Percentiles rank a stretch among this genome's conserved stretches.
Evolutionary conservation across 1,140 invertebrate genomes (phyloP).

Genomic region (Bombus turneri): DNA sequence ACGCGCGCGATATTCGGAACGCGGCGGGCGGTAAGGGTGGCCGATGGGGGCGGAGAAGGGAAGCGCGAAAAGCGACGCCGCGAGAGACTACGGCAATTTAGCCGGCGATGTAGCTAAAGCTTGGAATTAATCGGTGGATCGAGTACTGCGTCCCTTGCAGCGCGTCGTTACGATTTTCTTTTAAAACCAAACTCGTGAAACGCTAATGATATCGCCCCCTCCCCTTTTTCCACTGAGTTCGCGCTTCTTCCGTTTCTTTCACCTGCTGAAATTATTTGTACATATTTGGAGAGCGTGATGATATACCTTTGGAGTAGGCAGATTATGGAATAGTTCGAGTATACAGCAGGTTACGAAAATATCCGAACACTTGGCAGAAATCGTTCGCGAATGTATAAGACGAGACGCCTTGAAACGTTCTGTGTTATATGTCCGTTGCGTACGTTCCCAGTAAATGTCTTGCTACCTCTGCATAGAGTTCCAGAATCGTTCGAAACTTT

Average conservation of each 20-base stretch:
- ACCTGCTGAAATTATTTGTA: background rate
- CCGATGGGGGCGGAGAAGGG: background rate
- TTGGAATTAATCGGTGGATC: constrained; percentile 41
- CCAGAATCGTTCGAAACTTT: background rate
- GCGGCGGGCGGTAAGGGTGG: background rate
- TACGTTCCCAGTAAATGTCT: too few species aligned
- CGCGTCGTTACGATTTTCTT: constrained; percentile 35
- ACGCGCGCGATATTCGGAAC: constrained; percentile 44
- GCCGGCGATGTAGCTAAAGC: constrained; percentile 3
- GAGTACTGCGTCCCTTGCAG: background rate
- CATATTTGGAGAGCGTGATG: background rate
- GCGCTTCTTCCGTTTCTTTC: background rate
- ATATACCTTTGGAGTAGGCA: background rate
- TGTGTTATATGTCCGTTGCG: too few species aligned
- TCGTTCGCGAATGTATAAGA: too few species aligned
- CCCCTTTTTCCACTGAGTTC: background rate
- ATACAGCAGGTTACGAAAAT: too few species aligned
- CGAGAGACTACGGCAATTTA: constrained; percentile 50
- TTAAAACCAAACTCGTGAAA: constrained; percentile 22
- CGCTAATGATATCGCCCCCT: constrained; percentile 21
- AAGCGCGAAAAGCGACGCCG: constrained; percentile 41
- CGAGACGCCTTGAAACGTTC: too few species aligned
- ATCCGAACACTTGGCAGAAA: too few species aligned
- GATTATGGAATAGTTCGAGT: background rate
- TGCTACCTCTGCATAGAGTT: background rate